Evolutionary conservation across 2,888 invertebrate genomes (phyloP).

Genomic region (Deilephila elpenor): DNA sequence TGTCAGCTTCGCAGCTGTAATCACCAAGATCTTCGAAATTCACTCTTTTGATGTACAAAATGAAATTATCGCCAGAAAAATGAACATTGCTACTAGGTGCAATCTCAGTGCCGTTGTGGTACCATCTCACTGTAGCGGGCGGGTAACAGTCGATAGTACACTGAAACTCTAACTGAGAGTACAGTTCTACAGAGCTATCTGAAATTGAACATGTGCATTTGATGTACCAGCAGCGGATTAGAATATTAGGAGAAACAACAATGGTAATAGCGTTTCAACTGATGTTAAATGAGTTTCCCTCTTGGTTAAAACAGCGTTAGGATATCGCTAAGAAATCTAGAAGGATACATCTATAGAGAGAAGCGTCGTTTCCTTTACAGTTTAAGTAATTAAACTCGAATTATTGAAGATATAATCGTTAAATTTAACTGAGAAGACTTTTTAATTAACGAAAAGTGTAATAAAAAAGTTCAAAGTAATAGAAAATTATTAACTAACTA

Average conservation of each 20-base stretch:
- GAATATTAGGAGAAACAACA: not conserved
- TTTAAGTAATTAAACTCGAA: no score
- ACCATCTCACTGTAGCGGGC: constrained; percentile 55
- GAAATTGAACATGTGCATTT: constrained; percentile 37
- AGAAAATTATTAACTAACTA: no score
- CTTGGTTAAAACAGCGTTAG: no score
- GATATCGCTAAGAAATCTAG: no score
- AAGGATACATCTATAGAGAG: no score
- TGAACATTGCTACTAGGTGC: constrained; percentile 44
- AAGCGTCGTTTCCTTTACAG: no score
- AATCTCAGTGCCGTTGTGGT: constrained; percentile 64
- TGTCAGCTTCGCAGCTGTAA: constrained; percentile 82
- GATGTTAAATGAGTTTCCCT: no score
- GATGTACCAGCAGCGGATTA: not conserved
- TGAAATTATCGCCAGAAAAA: constrained; percentile 51
- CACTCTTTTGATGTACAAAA: constrained; percentile 58
- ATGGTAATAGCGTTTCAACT: no score
- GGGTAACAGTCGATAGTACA: constrained; percentile 63
- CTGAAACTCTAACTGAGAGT: constrained; percentile 57
- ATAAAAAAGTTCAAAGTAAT: no score
- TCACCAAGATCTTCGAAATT: constrained; percentile 70
- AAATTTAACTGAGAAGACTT: no score
- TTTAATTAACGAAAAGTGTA: no score
- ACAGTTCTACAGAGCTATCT: constrained; percentile 65
- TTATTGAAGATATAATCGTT: no score